Conservation (phyloP, 2,888 invertebrate genomes). For the Caenorhabditis doughertyi region DNA sequence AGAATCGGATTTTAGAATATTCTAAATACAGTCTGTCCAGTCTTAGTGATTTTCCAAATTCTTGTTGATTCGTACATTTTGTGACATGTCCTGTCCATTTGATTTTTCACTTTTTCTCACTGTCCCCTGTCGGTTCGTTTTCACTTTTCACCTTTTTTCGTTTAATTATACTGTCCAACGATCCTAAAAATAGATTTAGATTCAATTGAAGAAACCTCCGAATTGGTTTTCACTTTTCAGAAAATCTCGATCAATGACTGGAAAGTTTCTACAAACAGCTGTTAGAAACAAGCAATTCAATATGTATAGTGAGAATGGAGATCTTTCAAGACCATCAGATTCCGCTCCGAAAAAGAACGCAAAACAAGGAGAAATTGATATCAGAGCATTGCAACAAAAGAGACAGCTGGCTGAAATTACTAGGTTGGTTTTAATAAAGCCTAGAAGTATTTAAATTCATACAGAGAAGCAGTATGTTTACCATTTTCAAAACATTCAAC, state of each 20-base stretch:
- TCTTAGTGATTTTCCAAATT: conserved; percentile 5
- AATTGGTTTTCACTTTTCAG: conserved; percentile 50
- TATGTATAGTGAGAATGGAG: conserved; percentile 92
- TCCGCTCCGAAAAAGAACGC: conserved; percentile 76
- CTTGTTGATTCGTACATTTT: conserved; percentile 4
- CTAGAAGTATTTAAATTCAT: not conserved
- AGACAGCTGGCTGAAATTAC: conserved; percentile 96
- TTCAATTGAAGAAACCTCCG: not conserved
- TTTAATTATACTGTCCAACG: not conserved
- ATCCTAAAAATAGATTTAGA: not conserved
- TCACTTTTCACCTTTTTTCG: conserved; percentile 16
- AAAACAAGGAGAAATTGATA: conserved; percentile 82
- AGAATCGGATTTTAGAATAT: no score
- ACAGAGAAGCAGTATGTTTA: no score
- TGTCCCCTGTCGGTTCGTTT: conserved; percentile 14
- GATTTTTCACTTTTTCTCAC: conserved; percentile 31
- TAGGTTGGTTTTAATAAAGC: conserved; percentile 69
- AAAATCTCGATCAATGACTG: conserved; percentile 73
- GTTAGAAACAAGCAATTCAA: conserved; percentile 69
- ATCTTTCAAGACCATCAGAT: conserved; percentile 85
- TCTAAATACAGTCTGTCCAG: not conserved
- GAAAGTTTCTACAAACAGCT: conserved; percentile 69
- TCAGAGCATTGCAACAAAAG: conserved; percentile 91
- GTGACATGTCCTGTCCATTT: conserved; percentile 36
- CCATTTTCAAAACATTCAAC: no score